Percentiles rank a stretch among this genome's conserved stretches.
These are phyloP conservation scores for Rhynchophorus ferrugineus DNA, from an alignment of 1,140 invertebrate genomes.

Conservation along the genomic window DNA sequence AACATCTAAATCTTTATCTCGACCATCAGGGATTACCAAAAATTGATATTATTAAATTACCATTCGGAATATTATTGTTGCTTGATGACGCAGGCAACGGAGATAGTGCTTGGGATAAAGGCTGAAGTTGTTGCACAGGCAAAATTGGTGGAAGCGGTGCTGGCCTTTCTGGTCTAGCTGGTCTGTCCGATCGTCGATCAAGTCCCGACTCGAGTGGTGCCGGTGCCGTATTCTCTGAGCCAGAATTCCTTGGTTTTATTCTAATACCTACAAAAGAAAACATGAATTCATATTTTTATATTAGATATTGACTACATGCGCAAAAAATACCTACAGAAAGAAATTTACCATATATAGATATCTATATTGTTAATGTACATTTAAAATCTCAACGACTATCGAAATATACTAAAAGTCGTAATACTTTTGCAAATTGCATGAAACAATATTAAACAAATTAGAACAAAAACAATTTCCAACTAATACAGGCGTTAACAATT, in stretches of 20 bases:
- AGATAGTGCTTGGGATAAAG: constrained; percentile 37
- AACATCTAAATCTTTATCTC: no score
- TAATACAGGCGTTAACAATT: no score
- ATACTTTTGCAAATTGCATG: no score
- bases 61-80: constrained; percentile 29
- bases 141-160: constrained; percentile 39
- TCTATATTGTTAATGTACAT: no score
- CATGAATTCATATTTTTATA: background rate
- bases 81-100: constrained; percentile 38
- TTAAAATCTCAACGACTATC: no score
- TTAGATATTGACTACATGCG: no score
- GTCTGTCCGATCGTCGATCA: constrained; percentile 9
- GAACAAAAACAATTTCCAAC: no score
- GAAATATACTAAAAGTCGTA: no score
- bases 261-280: constrained; percentile 47
- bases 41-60: constrained; percentile 23
- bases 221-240: constrained; percentile 43
- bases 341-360: no score
- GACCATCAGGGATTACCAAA: no score
- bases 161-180: constrained; percentile 25
- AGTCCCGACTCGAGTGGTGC: constrained; percentile 1
- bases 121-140: constrained; percentile 20
- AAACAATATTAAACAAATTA: no score
- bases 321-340: no score
- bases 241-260: constrained; percentile 54